phyloP scores from a whole-genome alignment of 2,888 invertebrate species.

The Hoplodrina blanda region DNA sequence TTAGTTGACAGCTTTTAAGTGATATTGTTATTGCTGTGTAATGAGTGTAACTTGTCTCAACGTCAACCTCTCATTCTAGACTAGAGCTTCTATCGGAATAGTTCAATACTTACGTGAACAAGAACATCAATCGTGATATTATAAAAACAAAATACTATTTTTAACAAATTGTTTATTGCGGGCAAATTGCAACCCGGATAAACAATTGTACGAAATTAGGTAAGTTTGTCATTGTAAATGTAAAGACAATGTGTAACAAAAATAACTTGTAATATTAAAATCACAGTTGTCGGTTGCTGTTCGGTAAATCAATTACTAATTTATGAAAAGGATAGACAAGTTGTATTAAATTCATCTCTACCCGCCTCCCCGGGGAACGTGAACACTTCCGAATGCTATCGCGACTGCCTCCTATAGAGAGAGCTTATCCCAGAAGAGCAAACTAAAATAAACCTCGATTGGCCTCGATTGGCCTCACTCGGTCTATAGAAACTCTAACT shows the following conservation, averaged over 20 bases:
- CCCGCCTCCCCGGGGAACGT: background rate
- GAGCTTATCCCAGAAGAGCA: conserved; percentile 40
- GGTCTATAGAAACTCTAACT: conserved; percentile 40
- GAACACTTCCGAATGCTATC: conserved; percentile 13
- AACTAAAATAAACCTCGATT: conserved; percentile 59
- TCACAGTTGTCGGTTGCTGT: background rate
- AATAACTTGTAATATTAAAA: background rate
- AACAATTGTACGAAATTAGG: too few species aligned
- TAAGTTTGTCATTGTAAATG: too few species aligned
- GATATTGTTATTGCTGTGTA: background rate
- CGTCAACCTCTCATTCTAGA: background rate
- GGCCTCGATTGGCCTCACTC: conserved; percentile 47
- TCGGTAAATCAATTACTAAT: conserved; percentile 13
- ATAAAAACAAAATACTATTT: too few species aligned
- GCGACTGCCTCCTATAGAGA: conserved; percentile 5
- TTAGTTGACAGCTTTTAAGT: background rate
- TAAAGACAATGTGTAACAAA: too few species aligned
- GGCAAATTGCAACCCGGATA: too few species aligned
- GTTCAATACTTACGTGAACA: too few species aligned
- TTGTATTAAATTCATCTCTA: conserved; percentile 32
- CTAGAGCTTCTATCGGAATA: background rate
- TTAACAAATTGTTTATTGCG: too few species aligned
- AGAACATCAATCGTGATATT: too few species aligned
- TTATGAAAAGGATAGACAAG: conserved; percentile 17
- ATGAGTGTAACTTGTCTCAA: background rate